Evolutionary conservation across 1,140 invertebrate species (phyloP).

Genomic region (Drosophila yakuba): DNA sequence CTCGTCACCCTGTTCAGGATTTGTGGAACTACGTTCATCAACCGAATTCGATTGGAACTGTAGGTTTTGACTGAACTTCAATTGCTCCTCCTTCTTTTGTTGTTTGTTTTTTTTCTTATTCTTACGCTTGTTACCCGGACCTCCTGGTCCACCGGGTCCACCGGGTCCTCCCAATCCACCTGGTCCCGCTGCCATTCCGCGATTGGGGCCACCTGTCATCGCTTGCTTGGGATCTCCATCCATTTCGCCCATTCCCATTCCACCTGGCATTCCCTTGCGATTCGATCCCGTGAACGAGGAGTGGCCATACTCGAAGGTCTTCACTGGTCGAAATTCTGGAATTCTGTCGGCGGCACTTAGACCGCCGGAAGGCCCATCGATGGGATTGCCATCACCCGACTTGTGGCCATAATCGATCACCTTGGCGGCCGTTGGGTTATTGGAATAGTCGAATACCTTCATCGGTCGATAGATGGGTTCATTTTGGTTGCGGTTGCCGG

Average conservation of each 20-base stretch:
- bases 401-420: slow-evolving; percentile 91
- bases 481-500: neutral
- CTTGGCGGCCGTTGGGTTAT: slow-evolving; percentile 85
- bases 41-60: slow-evolving; percentile 5
- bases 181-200: slow-evolving; percentile 3
- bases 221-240: neutral
- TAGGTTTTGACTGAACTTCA: slow-evolving; percentile 30
- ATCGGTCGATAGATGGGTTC: slow-evolving; percentile 70
- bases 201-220: neutral
- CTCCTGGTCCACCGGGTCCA: neutral
- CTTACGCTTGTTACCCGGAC: slow-evolving; percentile 37
- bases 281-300: slow-evolving; percentile 69
- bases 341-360: neutral
- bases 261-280: slow-evolving; percentile 3
- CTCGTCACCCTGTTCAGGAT: slow-evolving; percentile 11
- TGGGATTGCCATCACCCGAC: slow-evolving; percentile 34
- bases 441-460: slow-evolving; percentile 82
- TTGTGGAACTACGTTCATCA: neutral
- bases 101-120: slow-evolving; percentile 51
- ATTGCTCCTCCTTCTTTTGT: slow-evolving; percentile 22
- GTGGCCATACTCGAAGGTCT: slow-evolving; percentile 88
- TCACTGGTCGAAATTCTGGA: slow-evolving; percentile 84
- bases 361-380: neutral
- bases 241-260: neutral
- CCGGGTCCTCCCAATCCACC: neutral